Base-by-base conservation (phyloP, 2,888 invertebrate genomes). In the Chrysotoxum bicinctum region DNA sequence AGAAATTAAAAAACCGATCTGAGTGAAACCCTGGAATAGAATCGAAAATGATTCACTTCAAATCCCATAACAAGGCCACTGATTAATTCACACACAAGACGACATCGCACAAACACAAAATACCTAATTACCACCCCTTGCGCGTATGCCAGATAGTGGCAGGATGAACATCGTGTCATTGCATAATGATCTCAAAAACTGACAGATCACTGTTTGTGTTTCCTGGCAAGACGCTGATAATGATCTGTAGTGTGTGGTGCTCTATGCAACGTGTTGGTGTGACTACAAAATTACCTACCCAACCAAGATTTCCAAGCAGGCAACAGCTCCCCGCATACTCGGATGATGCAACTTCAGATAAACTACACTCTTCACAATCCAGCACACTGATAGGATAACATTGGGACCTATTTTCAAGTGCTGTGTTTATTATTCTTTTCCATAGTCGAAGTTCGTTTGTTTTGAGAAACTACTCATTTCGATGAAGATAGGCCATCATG, bases 121-220 rank as follows among this genome's bases (percentile, higher is more conserved):
- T 69, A 78, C 64, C 78, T 68, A 77, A 72, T 82, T 68, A 72
- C 77, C 66, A 16, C 78, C 54, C 50, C 60, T 50, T 35, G 56
- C 26, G 23, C 50, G 40, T 48, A 56, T 66, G 35, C 60, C 35
- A 40, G 12, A 52, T 12, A 40, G 56, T 64, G 32, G 23, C 72
- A 68, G 70, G 73, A 73, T 66, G 74, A 56, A 35, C 64, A 79
- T 79, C 72, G 72, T 85, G 84, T 68, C 81, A 70, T 85, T 81
- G 85, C 81, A 85, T 85, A 85, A 81, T 81, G 76, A 81, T 77
- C 85, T 76, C 72, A 62, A 76, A 72, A 81, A 81, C 66, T 76
- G 72, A 81, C 85, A 40, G 72, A 81, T 85, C 81, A 81, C 60
- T 85, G 81, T 85, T 85, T 81, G 50, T 77, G 68, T 81, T 85